A percentile compares a stretch with the other conserved stretches of the same genome.
phyloP scores from a whole-genome alignment of 2,797 vertebrate genomes.

The Myioborus melanocephalus region DNA sequence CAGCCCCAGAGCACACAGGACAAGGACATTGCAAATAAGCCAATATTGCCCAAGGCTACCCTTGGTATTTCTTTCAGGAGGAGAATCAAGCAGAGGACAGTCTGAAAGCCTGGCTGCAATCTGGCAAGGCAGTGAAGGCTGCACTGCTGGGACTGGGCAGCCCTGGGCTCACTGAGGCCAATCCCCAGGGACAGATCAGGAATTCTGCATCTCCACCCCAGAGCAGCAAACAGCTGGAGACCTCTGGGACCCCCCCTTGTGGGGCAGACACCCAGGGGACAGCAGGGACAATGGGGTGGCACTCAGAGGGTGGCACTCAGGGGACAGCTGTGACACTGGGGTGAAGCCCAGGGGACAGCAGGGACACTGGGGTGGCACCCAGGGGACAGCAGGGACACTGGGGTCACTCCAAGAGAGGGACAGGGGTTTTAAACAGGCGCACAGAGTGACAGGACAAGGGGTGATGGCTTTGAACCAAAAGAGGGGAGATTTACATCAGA shows the following conservation, averaged over 20 bases:
- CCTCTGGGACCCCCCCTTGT: neutral
- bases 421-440: neutral
- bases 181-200: neutral
- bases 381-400: no score
- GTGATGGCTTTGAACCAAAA: neutral
- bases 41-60: neutral
- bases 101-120: neutral
- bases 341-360: no score
- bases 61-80: neutral
- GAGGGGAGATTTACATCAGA: neutral
- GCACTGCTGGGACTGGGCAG: neutral
- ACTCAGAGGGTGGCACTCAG: no score
- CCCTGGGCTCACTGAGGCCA: rapidly evolving
- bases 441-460: neutral
- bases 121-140: neutral
- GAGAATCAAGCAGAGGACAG: neutral
- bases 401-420: neutral
- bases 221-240: neutral
- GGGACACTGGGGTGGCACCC: no score
- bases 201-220: no score
- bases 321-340: no score
- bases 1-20: neutral
- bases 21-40: neutral
- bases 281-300: neutral
- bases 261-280: neutral